These are phyloP conservation scores for Abrostola triplasia DNA, from an alignment of 2,888 invertebrate species.

Conservation along the genomic window DNA sequence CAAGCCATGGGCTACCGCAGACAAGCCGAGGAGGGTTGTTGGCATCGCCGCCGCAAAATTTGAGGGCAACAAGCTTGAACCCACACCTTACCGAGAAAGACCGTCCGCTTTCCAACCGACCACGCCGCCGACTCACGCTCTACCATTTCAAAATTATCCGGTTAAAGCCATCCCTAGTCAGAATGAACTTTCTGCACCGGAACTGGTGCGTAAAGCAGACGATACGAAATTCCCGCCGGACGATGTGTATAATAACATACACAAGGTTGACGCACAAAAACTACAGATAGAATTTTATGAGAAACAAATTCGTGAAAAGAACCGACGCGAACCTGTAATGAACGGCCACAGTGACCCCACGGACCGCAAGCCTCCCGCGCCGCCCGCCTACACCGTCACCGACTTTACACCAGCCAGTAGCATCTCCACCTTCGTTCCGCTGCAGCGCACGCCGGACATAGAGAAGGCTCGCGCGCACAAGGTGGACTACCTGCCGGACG, in stretches of 20 bases:
- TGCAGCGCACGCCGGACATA: slow-evolving; percentile 85
- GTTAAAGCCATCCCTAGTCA: slow-evolving; percentile 78
- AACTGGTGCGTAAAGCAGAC: slow-evolving; percentile 73
- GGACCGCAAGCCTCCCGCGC: slow-evolving; percentile 66
- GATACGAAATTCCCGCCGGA: slow-evolving; percentile 52
- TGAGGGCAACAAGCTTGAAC: slow-evolving; percentile 73
- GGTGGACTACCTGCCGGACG: slow-evolving; percentile 83
- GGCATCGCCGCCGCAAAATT: slow-evolving; percentile 88
- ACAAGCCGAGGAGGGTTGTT: slow-evolving; percentile 81
- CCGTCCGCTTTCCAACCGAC: slow-evolving; percentile 63
- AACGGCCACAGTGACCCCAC: slow-evolving; percentile 61
- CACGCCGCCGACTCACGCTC: slow-evolving; percentile 67
- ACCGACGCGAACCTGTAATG: slow-evolving; percentile 64
- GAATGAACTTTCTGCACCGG: slow-evolving; percentile 81
- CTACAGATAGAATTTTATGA: slow-evolving; percentile 86
- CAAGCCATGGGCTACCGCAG: slow-evolving; percentile 84
- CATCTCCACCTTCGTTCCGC: slow-evolving; percentile 82
- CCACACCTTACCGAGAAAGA: slow-evolving; percentile 48
- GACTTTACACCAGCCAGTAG: slow-evolving; percentile 82
- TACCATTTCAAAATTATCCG: slow-evolving; percentile 67
- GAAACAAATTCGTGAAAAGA: slow-evolving; percentile 81
- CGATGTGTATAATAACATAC: slow-evolving; percentile 39
- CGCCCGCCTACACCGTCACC: slow-evolving; percentile 80
- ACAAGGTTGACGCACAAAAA: slow-evolving; percentile 78
- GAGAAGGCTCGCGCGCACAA: slow-evolving; percentile 84